phyloP scores from a whole-genome alignment of 2,888 invertebrate genomes.

The Clepsis dumicolana region DNA sequence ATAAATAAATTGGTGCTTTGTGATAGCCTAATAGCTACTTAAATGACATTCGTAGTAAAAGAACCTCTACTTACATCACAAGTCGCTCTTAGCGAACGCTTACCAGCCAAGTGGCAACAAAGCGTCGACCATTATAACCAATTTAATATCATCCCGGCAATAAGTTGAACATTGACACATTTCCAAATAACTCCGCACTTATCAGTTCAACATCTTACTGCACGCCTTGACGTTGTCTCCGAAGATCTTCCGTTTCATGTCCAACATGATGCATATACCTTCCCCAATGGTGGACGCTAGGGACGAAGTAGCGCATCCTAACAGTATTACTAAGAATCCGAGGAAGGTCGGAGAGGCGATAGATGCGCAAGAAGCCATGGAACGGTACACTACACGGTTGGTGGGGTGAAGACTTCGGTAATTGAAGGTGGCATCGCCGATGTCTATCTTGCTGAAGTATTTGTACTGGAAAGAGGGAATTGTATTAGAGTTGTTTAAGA shows the following conservation, averaged over 20 bases:
- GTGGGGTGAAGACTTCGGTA: constrained; percentile 75
- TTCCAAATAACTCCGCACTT: background rate
- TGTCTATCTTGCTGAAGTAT: constrained; percentile 65
- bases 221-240: constrained; percentile 54
- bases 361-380: constrained; percentile 63
- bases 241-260: constrained; percentile 65
- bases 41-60: too few species aligned
- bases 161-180: background rate
- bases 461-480: constrained; percentile 64
- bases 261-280: constrained; percentile 60
- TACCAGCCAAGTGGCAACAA: background rate
- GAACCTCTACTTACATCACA: too few species aligned
- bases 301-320: constrained; percentile 61
- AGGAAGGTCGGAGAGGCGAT: constrained; percentile 56
- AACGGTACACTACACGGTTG: constrained; percentile 73
- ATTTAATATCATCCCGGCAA: background rate
- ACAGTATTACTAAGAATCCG: constrained; percentile 55
- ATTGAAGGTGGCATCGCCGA: constrained; percentile 75
- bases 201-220: constrained; percentile 41
- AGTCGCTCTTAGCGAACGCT: too few species aligned
- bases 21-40: too few species aligned
- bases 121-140: background rate
- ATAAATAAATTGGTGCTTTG: too few species aligned
- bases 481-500: background rate
- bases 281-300: constrained; percentile 58